Evolutionary conservation across 2,113 vertebrate genomes (phyloP).

Genomic region (Phylloscopus trochilus): DNA sequence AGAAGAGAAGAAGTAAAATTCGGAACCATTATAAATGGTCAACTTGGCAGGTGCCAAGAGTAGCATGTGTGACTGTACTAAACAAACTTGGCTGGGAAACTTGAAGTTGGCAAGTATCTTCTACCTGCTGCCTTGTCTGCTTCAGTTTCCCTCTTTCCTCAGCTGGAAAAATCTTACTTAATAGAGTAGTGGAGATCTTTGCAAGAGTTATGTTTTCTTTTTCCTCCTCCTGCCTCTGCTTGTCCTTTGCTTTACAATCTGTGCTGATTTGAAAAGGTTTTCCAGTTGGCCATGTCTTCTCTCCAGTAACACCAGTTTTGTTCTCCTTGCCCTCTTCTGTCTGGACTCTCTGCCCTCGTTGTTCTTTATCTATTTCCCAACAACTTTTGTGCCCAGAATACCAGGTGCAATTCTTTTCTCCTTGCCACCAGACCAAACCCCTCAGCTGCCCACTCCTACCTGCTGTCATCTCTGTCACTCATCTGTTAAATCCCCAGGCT

Average conservation of each 20-base stretch:
- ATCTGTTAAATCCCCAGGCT: slow-evolving; percentile 56
- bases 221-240: background rate
- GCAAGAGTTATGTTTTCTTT: background rate
- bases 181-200: background rate
- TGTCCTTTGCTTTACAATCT: background rate
- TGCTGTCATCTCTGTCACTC: slow-evolving; percentile 51
- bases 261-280: background rate
- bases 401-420: slow-evolving; percentile 35
- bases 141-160: slow-evolving; percentile 21
- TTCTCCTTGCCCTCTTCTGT: background rate
- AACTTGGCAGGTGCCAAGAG: background rate
- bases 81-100: slow-evolving; percentile 28
- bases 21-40: slow-evolving; percentile 9
- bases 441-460: slow-evolving; percentile 50
- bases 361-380: slow-evolving; percentile 11
- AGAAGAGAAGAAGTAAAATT: background rate
- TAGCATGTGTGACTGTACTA: background rate
- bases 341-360: background rate
- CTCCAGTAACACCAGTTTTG: background rate
- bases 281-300: background rate
- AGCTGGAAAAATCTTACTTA: slow-evolving; percentile 31
- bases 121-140: slow-evolving; percentile 46
- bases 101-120: slow-evolving; percentile 21
- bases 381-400: slow-evolving; percentile 36
- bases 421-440: slow-evolving; percentile 8